Evolutionary conservation across 2,888 invertebrate species (phyloP), one percentile per base, ranked within the genome.

Genomic region (Cantharis rustica): DNA sequence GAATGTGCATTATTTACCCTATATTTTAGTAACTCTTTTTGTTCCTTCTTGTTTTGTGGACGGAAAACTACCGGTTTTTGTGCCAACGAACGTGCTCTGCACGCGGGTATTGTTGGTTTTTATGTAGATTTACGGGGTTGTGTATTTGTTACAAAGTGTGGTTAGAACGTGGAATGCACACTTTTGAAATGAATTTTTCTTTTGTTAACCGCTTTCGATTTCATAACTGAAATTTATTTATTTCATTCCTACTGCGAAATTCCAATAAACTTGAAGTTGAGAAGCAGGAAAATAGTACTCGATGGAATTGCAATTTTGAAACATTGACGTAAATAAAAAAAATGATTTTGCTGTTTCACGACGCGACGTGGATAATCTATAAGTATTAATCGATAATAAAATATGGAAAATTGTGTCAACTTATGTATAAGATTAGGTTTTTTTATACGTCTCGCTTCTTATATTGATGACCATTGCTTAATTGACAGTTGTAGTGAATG

Each of bases 101-200:
- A 79, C 79, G 79, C 68, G 78, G 70, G 16, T 74, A 79, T 77
- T 79, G 79, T 79, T 79, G 47, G 75, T 77, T 79, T 77, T 79
- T 77, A 78, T 76, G 73, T 62, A 66, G 72, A 71, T 72, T 66
- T 62, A 72, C 16, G 13, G 64, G 64, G 20, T 66, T 66, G 17
- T 20, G n/a, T 66, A 20, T 73, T 77, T 76, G 76, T 70, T n/a
- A 62, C 23, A 69, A 26, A 75, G 73, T 76, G 78, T 79, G 77
- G 71, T 70, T 62, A 68, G 75, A 74, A 71, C 79, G 77, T 77
- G 77, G 66, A 75, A 72, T 72, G 72, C 77, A 77, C 77, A 62
- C 77, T 77, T 77, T 70, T 71, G 63, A n/a, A 47, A n/a, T 47
- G n/a, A 7, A 47, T 47, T 47, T 23, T 47, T 47, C 47, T 47